Conservation (phyloP, 53 echinoderm and acorn worm genomes). For the Crossaster papposus region DNA sequence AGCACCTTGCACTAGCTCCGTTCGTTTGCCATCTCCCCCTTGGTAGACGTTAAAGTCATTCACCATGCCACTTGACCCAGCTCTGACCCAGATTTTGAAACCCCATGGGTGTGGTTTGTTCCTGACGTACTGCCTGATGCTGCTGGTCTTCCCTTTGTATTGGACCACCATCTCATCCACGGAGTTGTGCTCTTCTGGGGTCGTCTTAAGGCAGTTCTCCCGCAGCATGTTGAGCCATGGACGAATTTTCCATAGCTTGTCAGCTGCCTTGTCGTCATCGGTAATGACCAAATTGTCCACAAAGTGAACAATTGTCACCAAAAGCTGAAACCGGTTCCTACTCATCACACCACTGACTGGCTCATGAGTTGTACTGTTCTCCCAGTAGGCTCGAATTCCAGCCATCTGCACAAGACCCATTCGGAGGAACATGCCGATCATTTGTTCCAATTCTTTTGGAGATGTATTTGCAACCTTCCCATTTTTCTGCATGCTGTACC, state of each 20-base stretch:
- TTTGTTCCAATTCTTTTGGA: conserved; percentile 46
- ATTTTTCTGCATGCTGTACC: conserved; percentile 40
- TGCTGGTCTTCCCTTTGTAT: conserved; percentile 48
- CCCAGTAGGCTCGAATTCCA: conserved; percentile 56
- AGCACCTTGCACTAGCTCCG: conserved; percentile 44
- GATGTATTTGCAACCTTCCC: conserved; percentile 19
- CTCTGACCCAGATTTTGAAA: conserved; percentile 62
- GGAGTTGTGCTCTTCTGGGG: too few species aligned
- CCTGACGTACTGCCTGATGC: conserved; percentile 38
- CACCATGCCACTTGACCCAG: conserved; percentile 27
- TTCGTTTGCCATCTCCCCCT: conserved; percentile 32
- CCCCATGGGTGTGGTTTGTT: conserved; percentile 65
- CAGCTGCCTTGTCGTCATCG: conserved; percentile 20
- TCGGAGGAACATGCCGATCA: too few species aligned
- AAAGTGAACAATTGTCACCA: conserved; percentile 40
- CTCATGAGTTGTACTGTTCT: conserved; percentile 39
- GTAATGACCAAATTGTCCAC: conserved; percentile 44
- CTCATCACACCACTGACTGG: too few species aligned
- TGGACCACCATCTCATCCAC: conserved; percentile 58
- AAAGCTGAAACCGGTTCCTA: conserved; percentile 41
- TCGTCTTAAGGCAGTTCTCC: conserved; percentile 32
- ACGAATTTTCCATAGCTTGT: conserved; percentile 63
- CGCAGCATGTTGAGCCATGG: conserved; percentile 40
- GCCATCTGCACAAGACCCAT: conserved; percentile 67
- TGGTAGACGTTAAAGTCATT: conserved; percentile 59